Percentiles rank a stretch among this genome's conserved stretches.
Conservation (phyloP, 2,797 vertebrate species). For the Pseudochirops cupreus region DNA sequence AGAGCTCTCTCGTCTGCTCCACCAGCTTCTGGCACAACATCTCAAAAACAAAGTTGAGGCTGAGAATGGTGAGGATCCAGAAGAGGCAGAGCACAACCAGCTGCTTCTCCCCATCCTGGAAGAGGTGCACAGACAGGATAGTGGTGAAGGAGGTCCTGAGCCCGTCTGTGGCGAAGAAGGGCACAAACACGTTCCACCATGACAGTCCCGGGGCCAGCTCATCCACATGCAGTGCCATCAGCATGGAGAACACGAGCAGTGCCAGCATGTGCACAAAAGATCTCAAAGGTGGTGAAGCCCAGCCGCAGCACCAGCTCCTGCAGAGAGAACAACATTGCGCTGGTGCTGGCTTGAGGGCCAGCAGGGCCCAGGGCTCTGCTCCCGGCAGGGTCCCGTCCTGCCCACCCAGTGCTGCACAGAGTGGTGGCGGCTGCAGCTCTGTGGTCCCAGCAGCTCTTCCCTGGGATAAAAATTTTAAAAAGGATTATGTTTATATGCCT, state of each 20-base stretch:
- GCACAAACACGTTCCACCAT: constrained; percentile 97
- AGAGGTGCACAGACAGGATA: constrained; percentile 97
- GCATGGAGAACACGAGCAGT: constrained; percentile 92
- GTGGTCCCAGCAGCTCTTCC: too few relatives aligned
- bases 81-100: constrained; percentile 96
- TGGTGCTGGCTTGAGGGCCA: background rate
- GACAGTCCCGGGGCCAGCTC: constrained; percentile 86
- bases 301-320: constrained; percentile 98
- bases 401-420: background rate
- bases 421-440: background rate
- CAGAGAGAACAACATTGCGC: constrained; percentile 94
- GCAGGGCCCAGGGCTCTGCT: background rate
- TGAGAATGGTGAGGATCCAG: constrained; percentile 98
- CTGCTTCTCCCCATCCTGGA: constrained; percentile 98
- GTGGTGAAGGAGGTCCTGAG: constrained; percentile 98
- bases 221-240: constrained; percentile 93
- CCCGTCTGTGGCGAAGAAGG: constrained; percentile 96
- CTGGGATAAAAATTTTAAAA: too few relatives aligned
- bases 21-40: constrained; percentile 98
- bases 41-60: constrained; percentile 99
- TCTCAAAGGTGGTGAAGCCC: constrained; percentile 97
- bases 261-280: constrained; percentile 95
- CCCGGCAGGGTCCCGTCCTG: background rate
- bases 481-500: background rate
- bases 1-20: constrained; percentile 93